Conservation (phyloP, 2,797 vertebrate species). For the Hydrophis major region DNA sequence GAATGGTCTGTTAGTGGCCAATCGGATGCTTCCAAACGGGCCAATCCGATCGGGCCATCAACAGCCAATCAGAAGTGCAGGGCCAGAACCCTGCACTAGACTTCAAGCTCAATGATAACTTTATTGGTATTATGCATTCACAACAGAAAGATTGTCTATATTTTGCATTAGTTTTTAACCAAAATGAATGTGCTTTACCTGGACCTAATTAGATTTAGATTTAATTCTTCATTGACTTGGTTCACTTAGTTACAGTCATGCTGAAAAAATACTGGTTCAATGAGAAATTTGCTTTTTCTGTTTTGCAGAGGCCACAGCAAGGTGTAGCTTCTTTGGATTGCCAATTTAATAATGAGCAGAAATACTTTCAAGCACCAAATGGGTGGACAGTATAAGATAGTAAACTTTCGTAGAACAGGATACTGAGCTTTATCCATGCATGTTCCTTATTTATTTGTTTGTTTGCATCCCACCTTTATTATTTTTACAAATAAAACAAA, state of each 20-base stretch:
- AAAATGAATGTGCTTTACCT: background rate
- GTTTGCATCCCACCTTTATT: no score
- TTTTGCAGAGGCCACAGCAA: background rate
- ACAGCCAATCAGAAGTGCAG: no score
- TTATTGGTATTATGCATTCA: no score
- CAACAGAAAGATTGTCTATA: background rate
- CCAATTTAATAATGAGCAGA: background rate
- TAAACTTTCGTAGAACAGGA: background rate
- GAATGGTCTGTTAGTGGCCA: no score
- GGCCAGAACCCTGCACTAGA: no score
- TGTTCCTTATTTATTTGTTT: background rate
- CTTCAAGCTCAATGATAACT: no score
- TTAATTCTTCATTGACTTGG: background rate
- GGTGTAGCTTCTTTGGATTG: background rate
- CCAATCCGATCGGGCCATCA: no score
- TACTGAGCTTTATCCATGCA: background rate
- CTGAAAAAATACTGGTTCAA: background rate
- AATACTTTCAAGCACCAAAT: background rate
- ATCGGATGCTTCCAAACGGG: no score
- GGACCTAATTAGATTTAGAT: background rate
- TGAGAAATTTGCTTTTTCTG: background rate
- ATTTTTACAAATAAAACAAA: background rate
- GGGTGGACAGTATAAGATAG: no score
- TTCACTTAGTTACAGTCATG: rapidly evolving
- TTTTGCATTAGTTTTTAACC: background rate